Evolutionary conservation across 92 coral and sea anemone genomes (phyloP), one percentile per base, ranked within the genome.

Genomic region (Siderastrea siderea): DNA sequence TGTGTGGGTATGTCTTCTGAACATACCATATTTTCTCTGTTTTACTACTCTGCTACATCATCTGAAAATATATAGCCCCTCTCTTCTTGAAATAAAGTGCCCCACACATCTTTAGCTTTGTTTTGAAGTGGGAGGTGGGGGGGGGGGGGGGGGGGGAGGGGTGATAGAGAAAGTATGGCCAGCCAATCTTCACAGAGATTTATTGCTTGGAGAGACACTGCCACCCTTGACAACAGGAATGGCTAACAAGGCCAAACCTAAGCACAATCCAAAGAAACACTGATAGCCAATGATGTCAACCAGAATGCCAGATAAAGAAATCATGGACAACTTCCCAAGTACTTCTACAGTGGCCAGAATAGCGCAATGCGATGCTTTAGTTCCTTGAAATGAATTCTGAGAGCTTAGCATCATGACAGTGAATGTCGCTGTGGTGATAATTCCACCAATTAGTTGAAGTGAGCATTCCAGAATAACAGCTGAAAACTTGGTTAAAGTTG

Each of bases 321-420:
- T 93, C 98, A 98, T 94, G 60, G 71, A 46, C 80, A 98, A 88
- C 70, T 98, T 98, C 8, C 99, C 99, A 75, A 98, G 84, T 19
- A 98, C 98, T 89, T 98, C 99, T 79, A 88, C 92, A 2, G 99
- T 96, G 57, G 99, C 98, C 55, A 98, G 72, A 19, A 90, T 80
- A 65, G 98, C 90, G 80, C 90, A 92, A 85, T 98, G 98, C 48
- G 99, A 94, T 11, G 98, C 98, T 76, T 92, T 95, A 63, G 80
- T 69, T 7, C 89, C 76, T n/a, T 72, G 74, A 3, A 93, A 65
- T 60, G 94, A 92, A 76, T 78, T 74, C 76, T 90, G 93, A 13
- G 99, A 90, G 70, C 89, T 75, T 38, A 74, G 86, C 92, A 98
- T 95, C 96, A 98, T 96, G 4, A 98, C 78, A 12, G 99, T 94